These are phyloP conservation scores for Loris lydekkerianus DNA, from an alignment of 2,797 vertebrate genomes.

Conservation along the genomic window DNA sequence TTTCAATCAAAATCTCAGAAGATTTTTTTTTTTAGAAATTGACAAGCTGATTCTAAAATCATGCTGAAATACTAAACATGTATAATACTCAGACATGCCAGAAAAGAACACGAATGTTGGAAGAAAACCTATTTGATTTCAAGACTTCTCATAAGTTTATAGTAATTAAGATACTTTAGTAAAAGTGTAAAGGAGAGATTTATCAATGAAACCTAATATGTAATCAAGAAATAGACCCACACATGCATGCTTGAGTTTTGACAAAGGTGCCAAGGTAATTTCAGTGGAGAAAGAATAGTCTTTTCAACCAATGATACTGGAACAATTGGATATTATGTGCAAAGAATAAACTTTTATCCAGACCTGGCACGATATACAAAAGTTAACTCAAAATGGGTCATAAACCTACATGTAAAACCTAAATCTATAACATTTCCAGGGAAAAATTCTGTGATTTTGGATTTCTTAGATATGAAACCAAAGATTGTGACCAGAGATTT, in stretches of 20 bases:
- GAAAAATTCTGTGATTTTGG: not conserved
- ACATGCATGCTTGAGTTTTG: not conserved
- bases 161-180: not conserved
- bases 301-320: not conserved
- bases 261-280: not conserved
- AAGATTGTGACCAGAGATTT: not conserved
- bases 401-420: not conserved
- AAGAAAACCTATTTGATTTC: not conserved
- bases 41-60: constrained; percentile 34
- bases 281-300: not conserved
- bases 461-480: not conserved
- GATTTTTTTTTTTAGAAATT: constrained; percentile 21
- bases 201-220: not conserved
- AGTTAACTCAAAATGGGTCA: not conserved
- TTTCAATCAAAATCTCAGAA: not conserved
- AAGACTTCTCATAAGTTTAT: not conserved
- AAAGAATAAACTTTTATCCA: not conserved
- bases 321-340: not conserved
- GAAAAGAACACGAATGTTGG: not conserved
- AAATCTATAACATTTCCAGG: not conserved
- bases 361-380: not conserved
- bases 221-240: not conserved
- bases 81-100: not conserved
- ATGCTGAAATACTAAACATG: not conserved
- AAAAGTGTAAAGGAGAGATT: not conserved